Base-by-base conservation (phyloP, 2,888 invertebrate genomes). In the Habroteleia sp. region DNA sequence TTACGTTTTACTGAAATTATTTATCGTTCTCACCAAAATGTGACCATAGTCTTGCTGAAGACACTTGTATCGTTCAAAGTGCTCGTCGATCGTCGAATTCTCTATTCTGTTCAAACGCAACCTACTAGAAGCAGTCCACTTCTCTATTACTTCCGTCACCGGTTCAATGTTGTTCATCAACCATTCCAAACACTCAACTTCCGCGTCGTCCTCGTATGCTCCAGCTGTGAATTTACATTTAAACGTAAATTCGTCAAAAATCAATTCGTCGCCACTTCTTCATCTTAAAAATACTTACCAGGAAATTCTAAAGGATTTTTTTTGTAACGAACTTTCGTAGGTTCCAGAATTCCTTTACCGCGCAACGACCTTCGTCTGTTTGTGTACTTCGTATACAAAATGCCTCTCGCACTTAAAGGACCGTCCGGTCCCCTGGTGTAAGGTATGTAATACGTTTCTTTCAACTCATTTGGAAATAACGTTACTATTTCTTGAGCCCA, bases 401-500 rank as follows among this genome's bases (percentile, higher is more conserved):
- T 74, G 5, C 74, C 74, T 37, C 74, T 35, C 0, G 69, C 74
- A 33, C 74, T 74, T 11, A 65, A 6, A 44, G 74, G 69, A 60
- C 74, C 74, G 17, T 74, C 74, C 1, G 74, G 74, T 10, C 74
- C 74, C 46, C 74, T 50, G 0, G 60, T 41, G 13, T 75, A 75
- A 20, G 75, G 69, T 39, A 75, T 71, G 14, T 71, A 75, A 71
- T 75, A 74, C 0, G 74, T 74, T 58, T 74, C 74, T 52, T 50
- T 74, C 4, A 69, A 7, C 44, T 74, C 74, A 17, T 74, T 74
- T 1, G 69, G 74, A 29, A 74, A 69, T 29, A 74, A 46, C 2
- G 74, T 74, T n/a, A 69, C 74, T 35, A 74, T 74, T 41, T 74
- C 74, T 23, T 74, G 74, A 8, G 74, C 69, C 74, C 74, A 74